These are phyloP conservation scores for Apamea epomidion DNA, from an alignment of 2,888 invertebrate species.

Conservation along the genomic window DNA sequence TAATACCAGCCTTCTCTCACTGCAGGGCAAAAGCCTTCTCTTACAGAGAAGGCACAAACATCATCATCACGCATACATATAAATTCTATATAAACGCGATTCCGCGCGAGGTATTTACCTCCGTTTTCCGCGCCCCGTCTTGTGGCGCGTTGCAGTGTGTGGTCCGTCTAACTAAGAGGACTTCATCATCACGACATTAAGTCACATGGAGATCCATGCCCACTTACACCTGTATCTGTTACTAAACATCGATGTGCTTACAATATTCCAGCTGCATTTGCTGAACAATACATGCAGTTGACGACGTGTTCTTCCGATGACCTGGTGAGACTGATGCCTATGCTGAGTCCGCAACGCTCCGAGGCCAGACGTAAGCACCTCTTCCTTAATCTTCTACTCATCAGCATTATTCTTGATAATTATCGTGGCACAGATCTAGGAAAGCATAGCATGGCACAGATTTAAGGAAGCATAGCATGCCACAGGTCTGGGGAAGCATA, in stretches of 20 bases:
- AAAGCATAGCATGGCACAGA: too few relatives aligned
- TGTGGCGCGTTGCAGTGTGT: not conserved
- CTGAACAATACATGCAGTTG: slow-evolving; percentile 74
- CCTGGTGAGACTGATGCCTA: slow-evolving; percentile 48
- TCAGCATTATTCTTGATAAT: not conserved
- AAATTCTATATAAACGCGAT: too few relatives aligned
- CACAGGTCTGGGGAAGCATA: not conserved
- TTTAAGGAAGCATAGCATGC: too few relatives aligned
- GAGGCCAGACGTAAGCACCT: slow-evolving; percentile 65
- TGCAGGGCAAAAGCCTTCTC: not conserved
- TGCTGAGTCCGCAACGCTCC: slow-evolving; percentile 60
- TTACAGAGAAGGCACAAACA: too few relatives aligned
- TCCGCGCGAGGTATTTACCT: too few relatives aligned
- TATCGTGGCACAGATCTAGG: not conserved
- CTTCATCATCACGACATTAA: not conserved
- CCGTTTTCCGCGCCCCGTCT: too few relatives aligned
- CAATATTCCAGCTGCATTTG: slow-evolving; percentile 64
- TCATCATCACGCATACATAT: too few relatives aligned
- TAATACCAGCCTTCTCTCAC: not conserved
- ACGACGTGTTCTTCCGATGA: slow-evolving; percentile 76
- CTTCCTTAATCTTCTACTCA: not conserved
- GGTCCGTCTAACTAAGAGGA: not conserved
- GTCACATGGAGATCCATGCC: not conserved
- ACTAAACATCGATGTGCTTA: not conserved
- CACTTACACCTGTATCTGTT: not conserved